Base-by-base conservation (phyloP, 1,140 invertebrate species). In the Agrilus planipennis region DNA sequence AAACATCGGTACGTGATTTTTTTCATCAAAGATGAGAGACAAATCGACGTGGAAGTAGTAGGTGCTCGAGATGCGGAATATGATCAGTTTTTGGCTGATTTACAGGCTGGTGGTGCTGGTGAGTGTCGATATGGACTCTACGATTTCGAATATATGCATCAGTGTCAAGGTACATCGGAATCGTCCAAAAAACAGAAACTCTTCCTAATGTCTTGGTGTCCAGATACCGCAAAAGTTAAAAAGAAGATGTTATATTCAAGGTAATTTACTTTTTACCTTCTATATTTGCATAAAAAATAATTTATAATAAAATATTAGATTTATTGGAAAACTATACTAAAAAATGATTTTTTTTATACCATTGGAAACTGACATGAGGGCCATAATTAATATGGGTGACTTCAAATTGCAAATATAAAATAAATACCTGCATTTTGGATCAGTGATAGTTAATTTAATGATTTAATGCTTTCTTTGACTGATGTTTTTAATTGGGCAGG, bases 201-300 rank as follows among this genome's bases (percentile, higher is more conserved):
- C 41, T 90, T 93, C 73, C 75, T 94, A 60, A 92, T 94, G 89
- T 89, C 85, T 57, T 93, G 88, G 89, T 94, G 89, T 75, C 93
- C 92, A 19, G 91, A 96, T 67, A 89, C 84, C 62, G 89, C 91
- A 55, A 91, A 89, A 68, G 86, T 95, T 42, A 95, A 94, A 76
- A 93, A 94, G 84, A 96, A 96, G 81, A 96, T 96, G 91, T 82
- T 96, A 75, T 96, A 96, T 71, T 93, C 92, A 49, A 83, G 72
- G 72, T 74, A 49, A 36, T 31, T n/a, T n/a, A 47, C 17, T 34
- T 20, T 12, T 11, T 12, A 2, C 12, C 23, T 2, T 28, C 12
- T 39, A n/a, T n/a, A n/a, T n/a, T n/a, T n/a, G n/a, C n/a, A n/a
- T n/a, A n/a, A n/a, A n/a, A n/a, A n/a, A n/a, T n/a, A n/a, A n/a